phyloP scores from a whole-genome alignment of 1,140 invertebrate species.

The Drosophila malerkotliana region DNA sequence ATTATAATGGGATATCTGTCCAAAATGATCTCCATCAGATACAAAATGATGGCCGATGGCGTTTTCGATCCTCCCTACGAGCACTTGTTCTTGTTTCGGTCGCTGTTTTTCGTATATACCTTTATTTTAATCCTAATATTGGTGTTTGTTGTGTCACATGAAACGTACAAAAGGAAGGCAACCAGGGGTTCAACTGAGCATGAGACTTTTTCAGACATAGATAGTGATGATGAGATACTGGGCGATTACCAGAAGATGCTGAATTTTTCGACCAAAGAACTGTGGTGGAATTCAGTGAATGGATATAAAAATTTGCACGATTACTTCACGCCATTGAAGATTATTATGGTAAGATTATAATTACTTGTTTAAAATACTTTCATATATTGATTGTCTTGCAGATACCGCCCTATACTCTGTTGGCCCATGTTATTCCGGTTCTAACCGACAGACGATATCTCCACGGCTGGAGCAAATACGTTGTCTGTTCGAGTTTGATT shows the following conservation, averaged over 20 bases:
- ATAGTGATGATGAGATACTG: slow-evolving; percentile 33
- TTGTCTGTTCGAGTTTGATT: slow-evolving; percentile 7
- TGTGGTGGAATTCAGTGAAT: slow-evolving; percentile 43
- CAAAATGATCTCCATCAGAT: not conserved
- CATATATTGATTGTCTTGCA: not conserved
- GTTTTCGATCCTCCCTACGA: not conserved
- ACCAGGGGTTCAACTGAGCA: rapidly evolving
- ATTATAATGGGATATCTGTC: slow-evolving; percentile 21
- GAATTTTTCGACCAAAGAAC: not conserved
- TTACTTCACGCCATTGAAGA: not conserved
- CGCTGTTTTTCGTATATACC: not conserved
- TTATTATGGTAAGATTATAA: slow-evolving; percentile 13
- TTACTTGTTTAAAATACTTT: not conserved
- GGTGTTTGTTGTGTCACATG: slow-evolving; percentile 29
- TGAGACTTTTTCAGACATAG: not conserved
- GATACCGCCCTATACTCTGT: slow-evolving; percentile 9
- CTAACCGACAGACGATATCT: not conserved
- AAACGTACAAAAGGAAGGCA: not conserved
- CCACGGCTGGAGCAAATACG: slow-evolving; percentile 18
- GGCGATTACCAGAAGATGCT: not conserved
- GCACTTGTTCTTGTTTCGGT: slow-evolving; percentile 5
- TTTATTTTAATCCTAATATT: slow-evolving; percentile 7
- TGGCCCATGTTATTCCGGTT: slow-evolving; percentile 27
- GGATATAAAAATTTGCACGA: slow-evolving; percentile 26
- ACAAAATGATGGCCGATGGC: slow-evolving; percentile 2